Percentiles rank a stretch among this genome's conserved stretches.
Conservation (phyloP, 1,140 invertebrate genomes). For the Macrobrachium nipponense region DNA sequence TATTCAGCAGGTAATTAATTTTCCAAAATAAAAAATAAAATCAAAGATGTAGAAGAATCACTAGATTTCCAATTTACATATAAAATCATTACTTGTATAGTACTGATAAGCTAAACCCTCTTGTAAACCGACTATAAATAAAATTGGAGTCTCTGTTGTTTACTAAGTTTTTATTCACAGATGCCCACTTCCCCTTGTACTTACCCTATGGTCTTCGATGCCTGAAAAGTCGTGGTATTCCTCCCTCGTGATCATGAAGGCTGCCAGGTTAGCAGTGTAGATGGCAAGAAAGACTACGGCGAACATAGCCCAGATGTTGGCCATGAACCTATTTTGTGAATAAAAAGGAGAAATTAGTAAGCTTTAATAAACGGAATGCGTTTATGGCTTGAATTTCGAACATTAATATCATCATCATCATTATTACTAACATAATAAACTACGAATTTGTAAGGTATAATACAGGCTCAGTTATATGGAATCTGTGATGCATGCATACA, state of each 20-base stretch:
- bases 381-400: not conserved
- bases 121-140: not conserved
- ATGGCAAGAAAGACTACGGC: conserved; percentile 92
- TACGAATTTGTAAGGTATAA: too few species aligned
- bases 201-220: conserved; percentile 84
- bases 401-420: too few species aligned
- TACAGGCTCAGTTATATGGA: too few species aligned
- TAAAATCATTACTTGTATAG: too few species aligned
- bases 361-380: not conserved
- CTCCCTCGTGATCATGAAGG: conserved; percentile 99
- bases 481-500: too few species aligned
- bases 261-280: conserved; percentile 96
- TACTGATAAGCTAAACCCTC: too few species aligned
- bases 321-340: conserved; percentile 82
- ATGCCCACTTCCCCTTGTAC: conserved; percentile 16
- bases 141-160: too few species aligned
- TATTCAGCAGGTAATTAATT: too few species aligned
- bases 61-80: too few species aligned
- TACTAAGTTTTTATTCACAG: not conserved
- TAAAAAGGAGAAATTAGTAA: not conserved
- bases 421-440: too few species aligned
- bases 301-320: conserved; percentile 98
- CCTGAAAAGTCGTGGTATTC: conserved; percentile 95
- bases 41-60: too few species aligned
- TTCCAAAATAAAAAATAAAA: too few species aligned